Conservation (phyloP, 1,140 invertebrate species). For the Cydia amplana region DNA sequence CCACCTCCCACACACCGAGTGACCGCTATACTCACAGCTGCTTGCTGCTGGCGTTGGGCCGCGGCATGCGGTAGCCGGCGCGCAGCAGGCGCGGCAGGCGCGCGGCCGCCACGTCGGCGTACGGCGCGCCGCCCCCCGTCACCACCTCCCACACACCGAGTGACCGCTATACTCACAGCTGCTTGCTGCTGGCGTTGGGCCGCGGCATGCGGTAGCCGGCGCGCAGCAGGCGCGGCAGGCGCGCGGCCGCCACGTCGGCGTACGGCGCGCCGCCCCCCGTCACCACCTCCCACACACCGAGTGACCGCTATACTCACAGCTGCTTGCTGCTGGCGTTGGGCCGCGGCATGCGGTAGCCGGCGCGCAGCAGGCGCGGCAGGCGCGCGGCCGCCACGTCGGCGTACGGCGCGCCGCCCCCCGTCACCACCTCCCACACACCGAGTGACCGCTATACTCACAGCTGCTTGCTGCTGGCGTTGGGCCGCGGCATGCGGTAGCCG, state of each 20-base stretch:
- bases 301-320: conserved; percentile 84
- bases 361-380: conserved; percentile 80
- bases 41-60: too few species aligned
- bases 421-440: conserved; percentile 96
- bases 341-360: conserved; percentile 83
- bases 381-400: conserved; percentile 83
- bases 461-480: conserved; percentile 53
- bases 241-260: conserved; percentile 33
- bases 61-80: too few species aligned
- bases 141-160: conserved; percentile 95
- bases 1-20: conserved; percentile 89
- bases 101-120: conserved; percentile 65
- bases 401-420: conserved; percentile 91
- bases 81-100: too few species aligned
- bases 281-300: conserved; percentile 96
- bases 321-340: conserved; percentile 56
- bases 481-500: conserved; percentile 83
- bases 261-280: conserved; percentile 93
- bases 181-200: too few species aligned
- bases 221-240: too few species aligned
- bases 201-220: too few species aligned
- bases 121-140: conserved; percentile 91
- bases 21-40: too few species aligned
- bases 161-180: too few species aligned
- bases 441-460: conserved; percentile 86